Conservation (phyloP, 1,140 invertebrate species). For the Samia ricini region DNA sequence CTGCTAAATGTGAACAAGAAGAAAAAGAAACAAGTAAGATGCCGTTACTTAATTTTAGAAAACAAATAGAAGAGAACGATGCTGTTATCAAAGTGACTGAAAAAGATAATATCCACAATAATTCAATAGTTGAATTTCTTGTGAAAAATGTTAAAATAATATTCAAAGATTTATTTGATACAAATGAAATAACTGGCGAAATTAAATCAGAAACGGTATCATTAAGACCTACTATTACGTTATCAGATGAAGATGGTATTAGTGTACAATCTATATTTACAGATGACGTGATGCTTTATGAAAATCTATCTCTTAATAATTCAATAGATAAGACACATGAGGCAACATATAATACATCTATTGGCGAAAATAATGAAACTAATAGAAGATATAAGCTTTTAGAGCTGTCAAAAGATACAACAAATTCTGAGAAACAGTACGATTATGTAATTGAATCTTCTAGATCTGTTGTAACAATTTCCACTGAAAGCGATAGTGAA, state of each 20-base stretch:
- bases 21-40: constrained; percentile 23
- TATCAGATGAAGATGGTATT: constrained; percentile 11
- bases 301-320: constrained; percentile 20
- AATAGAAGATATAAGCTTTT: constrained; percentile 18
- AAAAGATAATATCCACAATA: constrained; percentile 25
- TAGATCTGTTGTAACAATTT: background rate
- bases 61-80: constrained; percentile 37
- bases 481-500: constrained; percentile 10
- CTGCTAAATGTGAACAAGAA: constrained; percentile 18
- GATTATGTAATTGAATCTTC: constrained; percentile 2
- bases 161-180: constrained; percentile 29
- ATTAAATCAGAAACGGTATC: background rate
- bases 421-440: constrained; percentile 17
- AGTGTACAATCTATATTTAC: constrained; percentile 9
- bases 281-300: constrained; percentile 13
- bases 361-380: background rate
- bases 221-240: constrained; percentile 8
- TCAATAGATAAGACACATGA: constrained; percentile 13
- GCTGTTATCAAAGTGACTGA: constrained; percentile 16
- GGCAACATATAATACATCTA: background rate
- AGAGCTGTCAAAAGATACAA: constrained; percentile 28
- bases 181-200: constrained; percentile 4
- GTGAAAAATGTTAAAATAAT: constrained; percentile 51
- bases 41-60: constrained; percentile 35
- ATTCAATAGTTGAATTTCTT: constrained; percentile 43